A percentile compares a stretch with the other conserved stretches of the same genome.
Evolutionary conservation across 1,140 invertebrate genomes (phyloP).

Genomic region (Colletes gigas): DNA sequence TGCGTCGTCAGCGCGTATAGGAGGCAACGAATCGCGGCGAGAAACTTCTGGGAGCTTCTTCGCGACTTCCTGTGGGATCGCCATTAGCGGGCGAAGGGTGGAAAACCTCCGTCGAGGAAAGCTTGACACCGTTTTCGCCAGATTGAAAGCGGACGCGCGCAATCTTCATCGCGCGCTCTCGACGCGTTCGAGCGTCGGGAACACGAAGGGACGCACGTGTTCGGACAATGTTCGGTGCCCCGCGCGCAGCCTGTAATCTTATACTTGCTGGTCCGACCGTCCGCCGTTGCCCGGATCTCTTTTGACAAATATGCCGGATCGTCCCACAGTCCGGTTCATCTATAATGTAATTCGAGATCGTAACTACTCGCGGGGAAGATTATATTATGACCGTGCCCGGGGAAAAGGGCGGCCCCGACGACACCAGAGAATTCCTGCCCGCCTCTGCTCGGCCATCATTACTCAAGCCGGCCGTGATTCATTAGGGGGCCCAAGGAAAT

Average conservation of each 20-base stretch:
- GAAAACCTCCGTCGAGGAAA: neutral
- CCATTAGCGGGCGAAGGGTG: neutral
- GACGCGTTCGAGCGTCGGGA: neutral
- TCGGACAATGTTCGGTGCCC: constrained; percentile 43
- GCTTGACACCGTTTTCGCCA: constrained; percentile 11
- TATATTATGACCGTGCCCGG: constrained; percentile 44
- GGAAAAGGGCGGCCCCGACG: constrained; percentile 43
- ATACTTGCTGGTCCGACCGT: constrained; percentile 16
- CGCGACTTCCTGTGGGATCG: neutral
- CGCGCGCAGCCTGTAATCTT: constrained; percentile 50
- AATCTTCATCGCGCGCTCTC: neutral
- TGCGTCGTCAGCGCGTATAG: neutral
- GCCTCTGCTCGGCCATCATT: constrained; percentile 41
- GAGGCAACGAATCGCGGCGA: neutral
- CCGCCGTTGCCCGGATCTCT: constrained; percentile 53
- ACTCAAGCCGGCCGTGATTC: constrained; percentile 58
- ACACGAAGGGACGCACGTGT: constrained; percentile 34
- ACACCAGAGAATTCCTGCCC: constrained; percentile 30
- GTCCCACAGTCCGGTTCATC: constrained; percentile 59
- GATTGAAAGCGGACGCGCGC: constrained; percentile 10
- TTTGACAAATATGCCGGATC: constrained; percentile 64
- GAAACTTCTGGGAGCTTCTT: neutral
- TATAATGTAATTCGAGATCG: constrained; percentile 67
- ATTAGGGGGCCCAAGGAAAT: constrained; percentile 57
- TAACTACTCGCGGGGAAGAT: constrained; percentile 63